Conservation (phyloP, 2,888 invertebrate genomes). For the Agonopterix heracliana region DNA sequence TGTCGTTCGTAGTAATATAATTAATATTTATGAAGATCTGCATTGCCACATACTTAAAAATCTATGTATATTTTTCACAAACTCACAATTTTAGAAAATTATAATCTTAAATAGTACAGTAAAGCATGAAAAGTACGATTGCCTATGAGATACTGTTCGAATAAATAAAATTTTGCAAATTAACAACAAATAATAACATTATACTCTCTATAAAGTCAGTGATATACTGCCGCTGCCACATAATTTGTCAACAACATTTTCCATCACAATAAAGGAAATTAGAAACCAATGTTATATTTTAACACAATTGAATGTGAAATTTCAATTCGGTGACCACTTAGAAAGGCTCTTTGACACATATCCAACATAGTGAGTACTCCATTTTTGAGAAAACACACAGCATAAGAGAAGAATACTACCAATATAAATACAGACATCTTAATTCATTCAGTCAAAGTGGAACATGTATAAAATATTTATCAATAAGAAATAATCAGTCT, state of each 20-base stretch:
- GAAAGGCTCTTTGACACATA: conserved; percentile 76
- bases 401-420: conserved; percentile 60
- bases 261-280: conserved; percentile 66
- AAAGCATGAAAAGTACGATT: conserved; percentile 62
- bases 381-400: conserved; percentile 59
- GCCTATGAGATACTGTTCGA: conserved; percentile 62
- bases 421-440: conserved; percentile 72
- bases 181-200: conserved; percentile 67
- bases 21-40: conserved; percentile 71
- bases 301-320: conserved; percentile 55
- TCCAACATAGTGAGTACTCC: conserved; percentile 74
- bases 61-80: conserved; percentile 75
- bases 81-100: conserved; percentile 61
- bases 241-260: conserved; percentile 73
- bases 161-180: conserved; percentile 74
- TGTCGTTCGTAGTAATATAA: conserved; percentile 56
- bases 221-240: conserved; percentile 67
- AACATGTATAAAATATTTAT: conserved; percentile 74
- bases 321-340: conserved; percentile 68
- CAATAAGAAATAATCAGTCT: conserved; percentile 78
- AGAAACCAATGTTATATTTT: conserved; percentile 52
- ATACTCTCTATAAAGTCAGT: conserved; percentile 42
- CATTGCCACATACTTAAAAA: conserved; percentile 77
- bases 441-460: conserved; percentile 74
- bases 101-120: conserved; percentile 61